Conservation (phyloP, 1,140 invertebrate genomes). For the Armadillidium nasatum region DNA sequence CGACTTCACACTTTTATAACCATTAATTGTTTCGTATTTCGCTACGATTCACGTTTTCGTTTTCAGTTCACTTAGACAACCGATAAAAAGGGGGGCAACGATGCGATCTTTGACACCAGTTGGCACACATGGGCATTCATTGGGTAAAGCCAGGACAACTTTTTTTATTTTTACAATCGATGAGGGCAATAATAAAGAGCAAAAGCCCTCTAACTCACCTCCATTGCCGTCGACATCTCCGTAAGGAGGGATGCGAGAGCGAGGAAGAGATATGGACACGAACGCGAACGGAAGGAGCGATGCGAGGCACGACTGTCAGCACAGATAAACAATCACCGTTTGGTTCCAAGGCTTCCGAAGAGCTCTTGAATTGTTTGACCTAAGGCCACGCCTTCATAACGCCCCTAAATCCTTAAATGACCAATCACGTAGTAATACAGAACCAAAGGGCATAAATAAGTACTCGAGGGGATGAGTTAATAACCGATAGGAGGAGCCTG, state of each 20-base stretch:
- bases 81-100: too few relatives aligned
- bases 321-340: constrained; percentile 6
- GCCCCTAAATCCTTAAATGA: neutral
- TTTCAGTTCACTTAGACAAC: too few relatives aligned
- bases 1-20: too few relatives aligned
- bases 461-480: constrained; percentile 6
- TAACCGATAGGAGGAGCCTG: neutral
- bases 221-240: constrained; percentile 7
- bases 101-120: neutral
- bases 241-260: neutral
- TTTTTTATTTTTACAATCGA: too few relatives aligned
- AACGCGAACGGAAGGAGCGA: neutral
- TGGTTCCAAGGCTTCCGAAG: neutral
- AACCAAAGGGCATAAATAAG: neutral
- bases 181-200: neutral
- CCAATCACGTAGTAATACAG: neutral
- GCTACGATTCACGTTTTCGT: too few relatives aligned
- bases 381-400: neutral
- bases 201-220: neutral
- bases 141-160: too few relatives aligned
- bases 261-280: neutral
- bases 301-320: neutral
- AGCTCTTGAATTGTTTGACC: neutral
- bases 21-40: too few relatives aligned
- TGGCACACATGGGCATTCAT: neutral